These are phyloP conservation scores for Podarcis muralis DNA, from an alignment of 2,113 vertebrate species.

Conservation along the genomic window DNA sequence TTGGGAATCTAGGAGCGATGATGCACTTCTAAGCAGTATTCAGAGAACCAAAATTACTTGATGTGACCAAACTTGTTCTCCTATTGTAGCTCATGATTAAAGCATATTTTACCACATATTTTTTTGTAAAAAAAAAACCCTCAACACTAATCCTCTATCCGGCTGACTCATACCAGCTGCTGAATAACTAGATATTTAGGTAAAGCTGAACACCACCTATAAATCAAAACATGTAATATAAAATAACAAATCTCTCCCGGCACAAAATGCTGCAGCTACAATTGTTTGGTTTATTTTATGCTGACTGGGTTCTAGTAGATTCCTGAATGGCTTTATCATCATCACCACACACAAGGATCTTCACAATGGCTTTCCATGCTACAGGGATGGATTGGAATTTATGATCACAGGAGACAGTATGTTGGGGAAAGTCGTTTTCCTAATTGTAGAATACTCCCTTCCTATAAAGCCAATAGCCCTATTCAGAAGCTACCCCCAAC, in stretches of 20 bases:
- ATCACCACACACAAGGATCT: conserved; percentile 41
- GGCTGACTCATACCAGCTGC: conserved; percentile 78
- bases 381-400: not conserved
- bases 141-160: conserved; percentile 65
- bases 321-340: conserved; percentile 48
- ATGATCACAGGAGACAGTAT: not conserved
- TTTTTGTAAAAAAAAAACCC: not conserved
- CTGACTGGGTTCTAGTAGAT: conserved; percentile 59
- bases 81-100: conserved; percentile 74
- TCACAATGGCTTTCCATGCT: not conserved
- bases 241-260: conserved; percentile 61
- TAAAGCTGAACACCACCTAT: conserved; percentile 70
- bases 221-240: conserved; percentile 69
- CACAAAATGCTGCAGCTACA: conserved; percentile 50
- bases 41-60: conserved; percentile 63
- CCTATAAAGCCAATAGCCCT: too few species aligned
- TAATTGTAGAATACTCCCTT: not conserved
- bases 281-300: conserved; percentile 55
- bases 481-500: too few species aligned
- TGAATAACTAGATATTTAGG: conserved; percentile 77
- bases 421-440: not conserved
- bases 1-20: conserved; percentile 49
- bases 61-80: conserved; percentile 68
- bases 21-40: conserved; percentile 40
- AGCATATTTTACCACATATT: conserved; percentile 67